Evolutionary conservation across 2,797 vertebrate genomes (phyloP).

Genomic region (Chromobotia macracanthus): DNA sequence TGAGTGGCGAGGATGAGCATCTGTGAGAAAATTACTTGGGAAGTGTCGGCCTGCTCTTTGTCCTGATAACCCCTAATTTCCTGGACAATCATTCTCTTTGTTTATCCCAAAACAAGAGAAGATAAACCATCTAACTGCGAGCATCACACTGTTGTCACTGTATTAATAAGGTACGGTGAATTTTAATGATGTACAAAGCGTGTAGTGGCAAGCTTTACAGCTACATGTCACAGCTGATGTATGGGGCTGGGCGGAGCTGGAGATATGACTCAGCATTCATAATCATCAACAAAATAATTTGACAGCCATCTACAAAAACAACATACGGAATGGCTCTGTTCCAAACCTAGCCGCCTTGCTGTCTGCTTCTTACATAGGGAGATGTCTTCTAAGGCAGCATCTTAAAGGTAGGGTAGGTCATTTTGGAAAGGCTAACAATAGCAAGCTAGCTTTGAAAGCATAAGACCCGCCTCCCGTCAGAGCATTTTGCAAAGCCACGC

Average conservation of each 20-base stretch:
- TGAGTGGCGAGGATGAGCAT: not conserved
- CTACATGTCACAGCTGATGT: conserved; percentile 53
- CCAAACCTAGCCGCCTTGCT: no score
- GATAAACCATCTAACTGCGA: conserved; percentile 32
- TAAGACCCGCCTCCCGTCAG: no score
- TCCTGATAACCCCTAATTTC: not conserved
- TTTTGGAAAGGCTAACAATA: no score
- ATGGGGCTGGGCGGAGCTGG: conserved; percentile 36
- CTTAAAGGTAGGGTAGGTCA: no score
- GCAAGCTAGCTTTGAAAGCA: no score
- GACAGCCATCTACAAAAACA: conserved; percentile 13
- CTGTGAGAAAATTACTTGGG: not conserved
- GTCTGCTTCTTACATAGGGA: no score
- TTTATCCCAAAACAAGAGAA: conserved; percentile 10
- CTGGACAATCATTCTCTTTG: not conserved
- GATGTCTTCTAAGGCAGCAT: no score
- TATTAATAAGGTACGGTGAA: conserved; percentile 37
- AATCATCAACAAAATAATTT: conserved; percentile 42
- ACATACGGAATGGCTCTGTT: not conserved
- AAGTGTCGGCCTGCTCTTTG: not conserved
- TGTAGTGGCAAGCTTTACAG: conserved; percentile 51
- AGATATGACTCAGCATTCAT: conserved; percentile 47
- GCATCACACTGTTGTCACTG: conserved; percentile 31
- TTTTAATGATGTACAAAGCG: conserved; percentile 40
- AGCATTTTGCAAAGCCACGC: no score